These are phyloP conservation scores for Synanthedon tipuliformis DNA, from an alignment of 2,888 invertebrate species.

Conservation along the genomic window DNA sequence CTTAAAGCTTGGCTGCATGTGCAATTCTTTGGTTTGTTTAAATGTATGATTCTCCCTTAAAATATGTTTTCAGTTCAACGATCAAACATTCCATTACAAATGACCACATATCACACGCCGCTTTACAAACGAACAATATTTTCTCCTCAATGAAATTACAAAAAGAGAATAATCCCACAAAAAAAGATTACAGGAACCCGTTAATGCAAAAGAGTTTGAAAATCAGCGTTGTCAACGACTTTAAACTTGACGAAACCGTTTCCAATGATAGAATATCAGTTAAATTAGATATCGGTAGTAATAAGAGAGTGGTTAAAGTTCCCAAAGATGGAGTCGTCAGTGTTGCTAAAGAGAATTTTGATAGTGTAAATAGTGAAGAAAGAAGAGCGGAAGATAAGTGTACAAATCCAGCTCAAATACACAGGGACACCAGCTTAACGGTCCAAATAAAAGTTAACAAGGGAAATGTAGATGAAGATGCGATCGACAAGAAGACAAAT, in stretches of 20 bases:
- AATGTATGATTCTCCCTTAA: background rate
- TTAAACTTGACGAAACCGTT: conserved; percentile 17
- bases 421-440: conserved; percentile 8
- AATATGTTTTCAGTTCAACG: conserved; percentile 3
- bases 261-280: conserved; percentile 29
- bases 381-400: background rate
- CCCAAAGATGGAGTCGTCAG: conserved; percentile 21
- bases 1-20: too few relatives aligned
- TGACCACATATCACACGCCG: conserved; percentile 15
- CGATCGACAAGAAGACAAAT: conserved; percentile 6
- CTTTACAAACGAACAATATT: conserved; percentile 18
- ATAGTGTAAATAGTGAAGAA: conserved; percentile 3
- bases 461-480: conserved; percentile 7
- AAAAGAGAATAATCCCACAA: conserved; percentile 50
- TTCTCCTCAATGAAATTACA: conserved; percentile 28
- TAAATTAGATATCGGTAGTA: conserved; percentile 35
- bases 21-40: background rate
- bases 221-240: conserved; percentile 36
- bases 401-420: conserved; percentile 4
- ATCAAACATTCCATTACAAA: conserved; percentile 42
- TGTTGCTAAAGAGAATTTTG: conserved; percentile 9
- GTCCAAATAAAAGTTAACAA: conserved; percentile 14
- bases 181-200: conserved; percentile 29
- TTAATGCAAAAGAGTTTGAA: conserved; percentile 30
- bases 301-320: conserved; percentile 40